Conservation (phyloP, 2,113 vertebrate genomes). For the Paradoxurus hermaphroditus region DNA sequence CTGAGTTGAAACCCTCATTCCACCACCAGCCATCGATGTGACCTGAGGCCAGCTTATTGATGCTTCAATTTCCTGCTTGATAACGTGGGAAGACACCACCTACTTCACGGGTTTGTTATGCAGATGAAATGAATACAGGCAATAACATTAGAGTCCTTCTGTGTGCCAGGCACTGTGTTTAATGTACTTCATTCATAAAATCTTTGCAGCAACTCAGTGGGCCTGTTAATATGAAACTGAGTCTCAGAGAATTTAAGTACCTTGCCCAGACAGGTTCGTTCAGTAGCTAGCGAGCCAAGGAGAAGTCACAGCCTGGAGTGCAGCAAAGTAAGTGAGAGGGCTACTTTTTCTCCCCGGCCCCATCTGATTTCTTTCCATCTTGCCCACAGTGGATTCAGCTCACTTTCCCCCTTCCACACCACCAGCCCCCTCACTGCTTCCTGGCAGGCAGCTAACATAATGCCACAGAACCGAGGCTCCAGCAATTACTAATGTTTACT, state of each 20-base stretch:
- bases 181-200: background rate
- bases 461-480: background rate
- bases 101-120: background rate
- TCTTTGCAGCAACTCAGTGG: background rate
- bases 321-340: background rate
- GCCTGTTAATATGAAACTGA: background rate
- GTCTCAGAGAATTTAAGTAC: background rate
- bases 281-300: background rate
- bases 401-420: background rate
- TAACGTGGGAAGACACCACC: background rate
- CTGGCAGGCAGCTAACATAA: background rate
- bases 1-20: background rate
- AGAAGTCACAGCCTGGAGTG: background rate
- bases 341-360: background rate
- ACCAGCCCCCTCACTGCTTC: too few species aligned
- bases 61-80: background rate
- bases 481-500: background rate
- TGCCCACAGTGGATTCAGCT: background rate
- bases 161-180: background rate
- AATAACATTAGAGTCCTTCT: background rate
- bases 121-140: background rate
- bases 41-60: background rate
- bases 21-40: background rate
- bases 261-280: background rate
- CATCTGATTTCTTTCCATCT: background rate